A percentile compares a stretch with the other conserved stretches of the same genome.
Evolutionary conservation across 2,113 vertebrate genomes (phyloP).

Genomic region (Rhea americana): DNA sequence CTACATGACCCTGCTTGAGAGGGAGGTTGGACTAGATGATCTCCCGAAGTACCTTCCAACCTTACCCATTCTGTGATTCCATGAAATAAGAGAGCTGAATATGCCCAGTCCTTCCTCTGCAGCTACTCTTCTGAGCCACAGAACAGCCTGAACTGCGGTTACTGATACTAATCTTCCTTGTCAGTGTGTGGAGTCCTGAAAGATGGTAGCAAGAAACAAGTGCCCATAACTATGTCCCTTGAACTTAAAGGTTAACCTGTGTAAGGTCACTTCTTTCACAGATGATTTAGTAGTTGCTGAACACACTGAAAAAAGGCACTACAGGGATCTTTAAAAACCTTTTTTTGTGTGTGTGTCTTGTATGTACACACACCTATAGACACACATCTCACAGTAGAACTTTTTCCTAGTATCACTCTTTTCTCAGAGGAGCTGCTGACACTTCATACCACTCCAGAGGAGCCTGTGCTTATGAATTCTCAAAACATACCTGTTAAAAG

Average conservation of each 20-base stretch:
- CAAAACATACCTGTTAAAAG: neutral
- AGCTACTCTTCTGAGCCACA: neutral
- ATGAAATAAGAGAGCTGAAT: neutral
- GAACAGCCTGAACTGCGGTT: fast-evolving
- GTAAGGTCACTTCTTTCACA: fast-evolving
- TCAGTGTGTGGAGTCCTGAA: fast-evolving
- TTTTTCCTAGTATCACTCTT: neutral
- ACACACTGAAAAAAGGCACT: neutral
- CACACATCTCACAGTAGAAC: fast-evolving
- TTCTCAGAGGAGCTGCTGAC: neutral
- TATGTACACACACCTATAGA: fast-evolving
- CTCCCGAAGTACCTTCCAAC: too few species aligned
- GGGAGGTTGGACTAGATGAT: too few species aligned
- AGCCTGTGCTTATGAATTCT: neutral
- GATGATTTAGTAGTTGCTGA: neutral
- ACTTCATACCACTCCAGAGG: neutral
- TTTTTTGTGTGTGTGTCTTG: neutral
- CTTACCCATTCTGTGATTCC: too few species aligned
- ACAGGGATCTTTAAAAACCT: fast-evolving
- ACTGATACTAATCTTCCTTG: neutral
- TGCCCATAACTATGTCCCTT: fast-evolving
- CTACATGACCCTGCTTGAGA: too few species aligned
- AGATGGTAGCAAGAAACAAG: neutral
- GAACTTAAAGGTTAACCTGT: neutral
- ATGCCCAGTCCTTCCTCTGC: neutral